A percentile compares a stretch with the other conserved stretches of the same genome.
phyloP scores from a whole-genome alignment of 2,888 invertebrate species.

The Willowsia nigromaculata region DNA sequence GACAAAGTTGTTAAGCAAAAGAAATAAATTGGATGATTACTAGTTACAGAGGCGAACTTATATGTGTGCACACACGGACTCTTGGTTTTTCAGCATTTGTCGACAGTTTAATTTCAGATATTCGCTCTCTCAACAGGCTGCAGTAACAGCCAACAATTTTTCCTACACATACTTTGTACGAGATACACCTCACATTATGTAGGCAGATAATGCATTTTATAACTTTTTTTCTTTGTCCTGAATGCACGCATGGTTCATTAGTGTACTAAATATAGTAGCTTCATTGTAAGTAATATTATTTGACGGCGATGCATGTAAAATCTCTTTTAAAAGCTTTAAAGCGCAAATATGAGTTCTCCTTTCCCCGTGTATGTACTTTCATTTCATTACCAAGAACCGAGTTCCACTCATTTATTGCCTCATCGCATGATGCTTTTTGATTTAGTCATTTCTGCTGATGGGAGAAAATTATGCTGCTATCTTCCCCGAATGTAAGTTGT shows the following conservation, averaged over 20 bases:
- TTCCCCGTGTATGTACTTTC: neutral
- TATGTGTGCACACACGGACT: neutral
- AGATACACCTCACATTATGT: neutral
- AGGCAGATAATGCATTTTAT: neutral
- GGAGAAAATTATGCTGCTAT: neutral
- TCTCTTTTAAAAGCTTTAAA: constrained; percentile 3
- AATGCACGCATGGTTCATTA: neutral
- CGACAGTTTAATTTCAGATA: constrained; percentile 47
- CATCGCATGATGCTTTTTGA: constrained; percentile 47
- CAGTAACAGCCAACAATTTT: neutral
- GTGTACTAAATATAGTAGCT: neutral
- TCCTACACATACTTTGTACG: neutral
- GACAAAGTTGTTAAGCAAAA: constrained; percentile 25
- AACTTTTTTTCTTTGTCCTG: constrained; percentile 10
- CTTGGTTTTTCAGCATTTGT: constrained; percentile 14
- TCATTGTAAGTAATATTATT: neutral
- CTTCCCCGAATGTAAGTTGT: neutral
- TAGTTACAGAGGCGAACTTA: constrained; percentile 39
- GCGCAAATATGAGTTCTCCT: neutral
- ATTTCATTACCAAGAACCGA: neutral
- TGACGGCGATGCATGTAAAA: neutral
- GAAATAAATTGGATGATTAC: constrained; percentile 66
- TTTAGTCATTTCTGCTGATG: constrained; percentile 25
- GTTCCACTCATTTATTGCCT: constrained; percentile 15
- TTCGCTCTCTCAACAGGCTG: constrained; percentile 11